phyloP scores from a whole-genome alignment of 1,140 invertebrate species.

The Chrysopa pallens region DNA sequence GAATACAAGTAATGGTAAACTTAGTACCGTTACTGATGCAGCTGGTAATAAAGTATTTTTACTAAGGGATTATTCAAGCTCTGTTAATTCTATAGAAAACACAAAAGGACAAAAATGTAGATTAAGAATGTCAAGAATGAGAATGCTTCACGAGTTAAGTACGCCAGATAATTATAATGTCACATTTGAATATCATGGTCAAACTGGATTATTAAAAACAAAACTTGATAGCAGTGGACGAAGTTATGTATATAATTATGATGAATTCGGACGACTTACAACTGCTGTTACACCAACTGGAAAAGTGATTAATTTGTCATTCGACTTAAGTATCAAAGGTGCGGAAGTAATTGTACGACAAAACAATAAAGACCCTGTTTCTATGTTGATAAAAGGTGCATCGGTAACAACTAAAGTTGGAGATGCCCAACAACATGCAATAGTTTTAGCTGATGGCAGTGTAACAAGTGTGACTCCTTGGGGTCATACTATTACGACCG shows the following conservation, averaged over 20 bases:
- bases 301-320: conserved; percentile 65
- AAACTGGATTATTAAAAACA: conserved; percentile 70
- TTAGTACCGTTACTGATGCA: conserved; percentile 80
- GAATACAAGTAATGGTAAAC: conserved; percentile 87
- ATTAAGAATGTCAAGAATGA: conserved; percentile 72
- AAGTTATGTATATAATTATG: conserved; percentile 88
- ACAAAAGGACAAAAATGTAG: conserved; percentile 85
- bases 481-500: conserved; percentile 66
- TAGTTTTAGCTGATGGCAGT: conserved; percentile 62
- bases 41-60: conserved; percentile 88
- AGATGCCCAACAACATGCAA: conserved; percentile 61
- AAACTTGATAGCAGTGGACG: conserved; percentile 79
- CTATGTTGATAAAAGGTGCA: conserved; percentile 73
- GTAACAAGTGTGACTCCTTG: conserved; percentile 63
- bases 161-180: conserved; percentile 84
- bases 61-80: conserved; percentile 67
- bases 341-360: conserved; percentile 70
- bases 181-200: conserved; percentile 83
- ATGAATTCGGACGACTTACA: conserved; percentile 81
- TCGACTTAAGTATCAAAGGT: conserved; percentile 75
- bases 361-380: conserved; percentile 62
- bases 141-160: conserved; percentile 71
- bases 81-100: conserved; percentile 87
- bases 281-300: conserved; percentile 84
- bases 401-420: conserved; percentile 64